Base-by-base conservation (phyloP, 2,797 vertebrate genomes). In the Takifugu ocellatus region DNA sequence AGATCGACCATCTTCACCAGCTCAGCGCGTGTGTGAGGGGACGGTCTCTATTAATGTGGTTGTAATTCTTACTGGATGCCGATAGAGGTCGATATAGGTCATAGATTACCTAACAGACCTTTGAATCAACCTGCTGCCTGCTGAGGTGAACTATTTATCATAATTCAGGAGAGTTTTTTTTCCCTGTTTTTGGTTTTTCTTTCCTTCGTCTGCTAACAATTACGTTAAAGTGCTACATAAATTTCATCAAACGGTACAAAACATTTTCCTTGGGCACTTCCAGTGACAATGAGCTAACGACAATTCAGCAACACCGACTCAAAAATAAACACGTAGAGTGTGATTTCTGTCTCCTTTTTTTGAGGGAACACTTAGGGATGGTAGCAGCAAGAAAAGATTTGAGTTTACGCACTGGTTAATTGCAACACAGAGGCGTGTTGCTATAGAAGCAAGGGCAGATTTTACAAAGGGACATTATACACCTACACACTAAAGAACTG, bases 401-500 rank as follows among this genome's bases (percentile, higher is more conserved):
- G 63, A 72, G 75, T 83, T 81, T 72, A 77, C 68, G 72, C 61
- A 5, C 56, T 50, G 45, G 60, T 65, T 70, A 70, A 63, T 63
- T 25, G 43, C 75, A 78, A 77, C 66, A 80, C 69, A 74, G 78
- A 84, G 77, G 80, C 70, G 57, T 81, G 89, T 85, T 85, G 79
- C 83, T 81, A 81, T 84, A 87, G 83, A 90, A 88, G 85, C 81
- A 64, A 75, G 78, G 74, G 68, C 75, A 81, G 74, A 68, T 83
- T 46, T 86, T 85, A 82, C 72, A 82, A 87, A 85, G 77, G 84
- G 83, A 89, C 87, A 85, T 83, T 80, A 86, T 85, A 88, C 84
- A 87, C 86, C 86, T 79, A 87, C 88, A 84, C 75, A 81, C 72
- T 74, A 78, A 88, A 78, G 66, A 85, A 84, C 74, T 84, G 78